These are phyloP conservation scores for Anastrepha obliqua DNA, from an alignment of 1,140 invertebrate genomes.

Conservation along the genomic window DNA sequence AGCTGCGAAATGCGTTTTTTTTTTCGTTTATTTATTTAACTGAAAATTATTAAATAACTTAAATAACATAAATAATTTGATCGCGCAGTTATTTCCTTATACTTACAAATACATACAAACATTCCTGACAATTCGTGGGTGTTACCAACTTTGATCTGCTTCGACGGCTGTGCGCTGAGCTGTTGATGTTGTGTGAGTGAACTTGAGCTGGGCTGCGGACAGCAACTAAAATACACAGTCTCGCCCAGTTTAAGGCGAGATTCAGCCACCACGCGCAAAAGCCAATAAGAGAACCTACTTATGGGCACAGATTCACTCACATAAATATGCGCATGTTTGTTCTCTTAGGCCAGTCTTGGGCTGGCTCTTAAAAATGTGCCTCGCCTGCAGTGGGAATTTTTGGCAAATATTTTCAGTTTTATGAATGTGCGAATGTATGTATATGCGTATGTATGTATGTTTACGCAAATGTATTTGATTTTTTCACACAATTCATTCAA, in stretches of 20 bases:
- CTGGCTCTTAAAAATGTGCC: not conserved
- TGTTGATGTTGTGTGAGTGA: slow-evolving; percentile 21
- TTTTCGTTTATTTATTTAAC: too few relatives aligned
- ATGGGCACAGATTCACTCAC: not conserved
- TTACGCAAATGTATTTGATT: not conserved
- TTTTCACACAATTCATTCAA: slow-evolving; percentile 38
- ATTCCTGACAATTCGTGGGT: slow-evolving; percentile 17
- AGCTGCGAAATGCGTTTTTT: not conserved
- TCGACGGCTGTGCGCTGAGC: not conserved
- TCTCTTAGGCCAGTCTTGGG: not conserved
- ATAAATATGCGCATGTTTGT: not conserved
- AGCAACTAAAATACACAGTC: not conserved
- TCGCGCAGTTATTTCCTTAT: not conserved
- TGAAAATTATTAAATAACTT: not conserved
- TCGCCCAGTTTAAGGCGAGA: slow-evolving; percentile 1
- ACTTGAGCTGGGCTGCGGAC: not conserved
- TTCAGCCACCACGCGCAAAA: not conserved
- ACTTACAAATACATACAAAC: not conserved
- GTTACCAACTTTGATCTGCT: not conserved
- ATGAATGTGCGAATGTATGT: not conserved
- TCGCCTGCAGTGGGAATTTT: not conserved
- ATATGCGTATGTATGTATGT: too few relatives aligned
- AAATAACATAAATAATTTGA: not conserved
- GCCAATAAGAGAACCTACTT: not conserved
- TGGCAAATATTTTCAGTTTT: not conserved